Conservation (phyloP, 2,888 invertebrate species). For the Luperina testacea region DNA sequence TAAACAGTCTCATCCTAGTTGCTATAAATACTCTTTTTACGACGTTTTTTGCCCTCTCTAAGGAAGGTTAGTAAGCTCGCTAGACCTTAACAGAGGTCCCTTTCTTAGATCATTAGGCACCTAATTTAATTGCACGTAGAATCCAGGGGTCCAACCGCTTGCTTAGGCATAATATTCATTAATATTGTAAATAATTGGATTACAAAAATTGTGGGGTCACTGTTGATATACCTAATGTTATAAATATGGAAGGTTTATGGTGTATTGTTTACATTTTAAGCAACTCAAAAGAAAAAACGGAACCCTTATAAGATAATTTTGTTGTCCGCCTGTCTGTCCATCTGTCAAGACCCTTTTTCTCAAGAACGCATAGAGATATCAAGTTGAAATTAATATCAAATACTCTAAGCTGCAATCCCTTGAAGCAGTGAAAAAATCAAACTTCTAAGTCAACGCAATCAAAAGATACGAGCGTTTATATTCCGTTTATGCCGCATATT, state of each 20-base stretch:
- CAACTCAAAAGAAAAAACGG: too few relatives aligned
- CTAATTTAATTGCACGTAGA: slow-evolving; percentile 79
- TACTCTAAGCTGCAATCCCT: too few relatives aligned
- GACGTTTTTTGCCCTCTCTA: slow-evolving; percentile 12
- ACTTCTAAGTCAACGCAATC: too few relatives aligned
- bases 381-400: too few relatives aligned
- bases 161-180: slow-evolving; percentile 79
- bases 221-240: slow-evolving; percentile 65
- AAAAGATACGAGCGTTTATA: too few relatives aligned
- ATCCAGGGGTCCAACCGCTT: slow-evolving; percentile 67
- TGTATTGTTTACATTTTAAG: neutral
- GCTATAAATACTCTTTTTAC: slow-evolving; percentile 25
- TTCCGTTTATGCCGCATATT: too few relatives aligned
- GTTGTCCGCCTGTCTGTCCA: too few relatives aligned
- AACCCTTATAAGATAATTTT: too few relatives aligned
- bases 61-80: slow-evolving; percentile 35
- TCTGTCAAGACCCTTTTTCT: too few relatives aligned
- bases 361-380: too few relatives aligned
- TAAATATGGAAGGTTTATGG: slow-evolving; percentile 61
- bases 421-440: too few relatives aligned
- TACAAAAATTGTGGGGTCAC: slow-evolving; percentile 73
- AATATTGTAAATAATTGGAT: slow-evolving; percentile 81
- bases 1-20: neutral
- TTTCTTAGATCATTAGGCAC: slow-evolving; percentile 79
- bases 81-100: slow-evolving; percentile 65